Percentiles rank a stretch among this genome's conserved stretches.
Evolutionary conservation across 2,113 vertebrate genomes (phyloP).

Genomic region (Amphiprion percula): DNA sequence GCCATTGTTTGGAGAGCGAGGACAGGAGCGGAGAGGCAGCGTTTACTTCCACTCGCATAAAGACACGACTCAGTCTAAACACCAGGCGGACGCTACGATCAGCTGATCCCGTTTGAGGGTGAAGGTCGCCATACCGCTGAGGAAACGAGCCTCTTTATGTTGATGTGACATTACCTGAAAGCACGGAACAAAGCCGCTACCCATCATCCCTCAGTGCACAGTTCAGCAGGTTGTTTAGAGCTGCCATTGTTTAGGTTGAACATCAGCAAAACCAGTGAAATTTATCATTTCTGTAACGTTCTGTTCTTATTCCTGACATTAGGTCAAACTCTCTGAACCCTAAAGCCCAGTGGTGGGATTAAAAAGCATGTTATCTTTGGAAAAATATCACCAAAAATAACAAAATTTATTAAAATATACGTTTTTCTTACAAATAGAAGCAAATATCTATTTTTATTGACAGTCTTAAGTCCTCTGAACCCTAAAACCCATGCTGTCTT

Average conservation of each 20-base stretch:
- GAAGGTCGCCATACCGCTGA: constrained; percentile 35
- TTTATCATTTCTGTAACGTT: background rate
- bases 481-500: too few relatives aligned
- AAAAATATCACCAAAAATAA: too few relatives aligned
- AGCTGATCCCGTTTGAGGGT: constrained; percentile 16
- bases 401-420: too few relatives aligned
- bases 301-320: background rate
- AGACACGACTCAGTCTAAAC: constrained; percentile 30
- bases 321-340: too few relatives aligned
- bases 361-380: too few relatives aligned
- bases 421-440: too few relatives aligned
- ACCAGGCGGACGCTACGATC: constrained; percentile 32
- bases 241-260: background rate
- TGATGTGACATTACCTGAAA: constrained; percentile 19
- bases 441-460: too few relatives aligned
- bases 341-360: too few relatives aligned
- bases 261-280: background rate
- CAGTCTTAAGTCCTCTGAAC: too few relatives aligned
- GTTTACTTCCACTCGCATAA: constrained; percentile 25
- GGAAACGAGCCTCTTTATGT: constrained; percentile 15
- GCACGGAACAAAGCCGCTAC: constrained; percentile 5
- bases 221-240: constrained; percentile 6
- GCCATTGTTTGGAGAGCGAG: constrained; percentile 80
- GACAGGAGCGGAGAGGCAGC: constrained; percentile 60
- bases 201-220: background rate